phyloP scores from a whole-genome alignment of 2,888 invertebrate species.

The Andrena dorsata region DNA sequence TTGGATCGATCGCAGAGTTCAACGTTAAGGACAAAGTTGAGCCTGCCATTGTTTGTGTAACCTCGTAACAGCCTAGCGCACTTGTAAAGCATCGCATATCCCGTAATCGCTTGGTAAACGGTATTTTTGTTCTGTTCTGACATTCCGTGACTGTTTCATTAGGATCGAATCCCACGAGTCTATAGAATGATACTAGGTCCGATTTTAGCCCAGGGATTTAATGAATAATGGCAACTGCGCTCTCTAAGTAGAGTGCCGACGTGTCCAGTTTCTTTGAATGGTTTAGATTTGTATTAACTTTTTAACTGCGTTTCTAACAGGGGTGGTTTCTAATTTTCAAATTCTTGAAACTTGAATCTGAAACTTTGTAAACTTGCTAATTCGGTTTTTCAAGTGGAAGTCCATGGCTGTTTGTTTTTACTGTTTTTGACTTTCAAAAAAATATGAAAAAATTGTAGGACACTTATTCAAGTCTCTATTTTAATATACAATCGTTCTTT shows the following conservation, averaged over 20 bases:
- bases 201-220: neutral
- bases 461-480: too few species aligned
- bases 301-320: too few species aligned
- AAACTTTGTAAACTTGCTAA: too few species aligned
- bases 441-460: too few species aligned
- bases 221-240: neutral
- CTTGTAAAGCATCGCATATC: constrained; percentile 26
- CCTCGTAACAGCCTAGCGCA: neutral
- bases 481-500: too few species aligned
- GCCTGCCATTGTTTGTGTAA: neutral
- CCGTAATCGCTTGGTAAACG: neutral
- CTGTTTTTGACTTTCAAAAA: too few species aligned
- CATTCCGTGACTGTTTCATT: neutral
- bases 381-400: too few species aligned
- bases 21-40: constrained; percentile 8
- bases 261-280: neutral
- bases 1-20: constrained; percentile 20
- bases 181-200: neutral
- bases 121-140: neutral
- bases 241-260: neutral
- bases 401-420: too few species aligned
- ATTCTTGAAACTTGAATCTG: too few species aligned
- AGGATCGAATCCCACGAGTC: neutral
- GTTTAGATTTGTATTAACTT: too few species aligned
- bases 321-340: too few species aligned